Percentiles rank a stretch among this genome's conserved stretches.
These are phyloP conservation scores for Monochamus alternatus DNA, from an alignment of 2,888 invertebrate species.

Conservation along the genomic window DNA sequence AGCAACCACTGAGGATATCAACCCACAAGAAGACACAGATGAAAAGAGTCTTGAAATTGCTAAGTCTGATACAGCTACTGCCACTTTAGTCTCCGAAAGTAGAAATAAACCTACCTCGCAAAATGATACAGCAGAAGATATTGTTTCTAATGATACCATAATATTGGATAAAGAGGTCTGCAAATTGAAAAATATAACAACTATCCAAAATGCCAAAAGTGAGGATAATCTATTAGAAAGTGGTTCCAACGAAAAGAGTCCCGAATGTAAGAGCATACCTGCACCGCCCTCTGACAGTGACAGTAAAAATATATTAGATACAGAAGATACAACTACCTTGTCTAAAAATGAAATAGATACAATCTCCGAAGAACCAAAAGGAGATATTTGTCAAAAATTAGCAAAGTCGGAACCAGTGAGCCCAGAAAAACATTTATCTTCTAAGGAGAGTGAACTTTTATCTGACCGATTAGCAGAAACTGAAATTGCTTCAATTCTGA, in stretches of 20 bases:
- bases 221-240: too few relatives aligned
- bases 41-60: not conserved
- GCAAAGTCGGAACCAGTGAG: not conserved
- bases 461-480: not conserved
- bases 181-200: too few relatives aligned
- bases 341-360: not conserved
- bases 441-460: not conserved
- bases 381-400: not conserved
- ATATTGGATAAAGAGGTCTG: too few relatives aligned
- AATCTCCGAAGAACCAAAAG: not conserved
- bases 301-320: too few relatives aligned
- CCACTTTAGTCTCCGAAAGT: not conserved
- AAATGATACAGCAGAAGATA: too few relatives aligned
- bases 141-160: too few relatives aligned
- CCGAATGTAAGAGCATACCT: too few relatives aligned
- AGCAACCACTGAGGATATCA: too few relatives aligned
- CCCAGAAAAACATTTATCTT: not conserved
- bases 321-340: not conserved
- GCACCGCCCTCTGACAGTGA: too few relatives aligned
- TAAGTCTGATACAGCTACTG: not conserved
- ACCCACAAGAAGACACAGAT: not conserved
- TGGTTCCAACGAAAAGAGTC: too few relatives aligned
- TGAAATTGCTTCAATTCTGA: slow-evolving; percentile 8
- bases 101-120: not conserved
- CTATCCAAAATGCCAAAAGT: too few relatives aligned